Evolutionary conservation across 2,888 invertebrate species (phyloP), one percentile per base, ranked within the genome.

Genomic region (Spisula subtruncata): DNA sequence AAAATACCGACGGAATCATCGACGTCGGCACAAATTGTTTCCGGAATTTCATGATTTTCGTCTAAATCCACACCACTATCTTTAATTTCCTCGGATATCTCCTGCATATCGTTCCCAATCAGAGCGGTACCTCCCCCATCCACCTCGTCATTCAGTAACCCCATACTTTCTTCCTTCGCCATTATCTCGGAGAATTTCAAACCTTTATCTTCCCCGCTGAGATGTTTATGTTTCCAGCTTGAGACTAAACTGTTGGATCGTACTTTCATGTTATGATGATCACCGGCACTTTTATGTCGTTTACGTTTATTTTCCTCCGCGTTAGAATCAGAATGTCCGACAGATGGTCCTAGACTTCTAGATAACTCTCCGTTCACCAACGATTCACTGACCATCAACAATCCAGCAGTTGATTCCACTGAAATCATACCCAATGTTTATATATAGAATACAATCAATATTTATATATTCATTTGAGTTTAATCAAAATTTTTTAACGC

Each of bases 391-490:
- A 96, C 92, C 96, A 97, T 97, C 84, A 97, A 96, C 60, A 97
- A 95, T 2, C 97, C 97, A 41, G 97, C 97, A 93, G 97, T 97
- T 92, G 97, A 97, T 54, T 96, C 96, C 92, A 97, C 96, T 96
- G 93, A 51, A 93, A 97, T 16, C n/a, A 75, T 8, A 16, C 12
- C 14, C 51, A 51, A 51, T 51, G 16, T 12, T n/a, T n/a, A 12
- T 51, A 51, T 51, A 16, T 51, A 51, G 14, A 2, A 41, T 41
- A 41, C 41, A 41, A 41, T 2, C 8, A 41, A 41, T 8, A 5
- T 41, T 2, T 41, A n/a, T n/a, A n/a, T n/a, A n/a, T n/a, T n/a
- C n/a, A n/a, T n/a, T n/a, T n/a, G n/a, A n/a, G n/a, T n/a, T n/a
- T n/a, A n/a, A n/a, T n/a, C n/a, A n/a, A n/a, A n/a, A n/a, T n/a